Base-by-base conservation (phyloP, 2,797 vertebrate species). In the Pipistrellus pygmaeus region DNA sequence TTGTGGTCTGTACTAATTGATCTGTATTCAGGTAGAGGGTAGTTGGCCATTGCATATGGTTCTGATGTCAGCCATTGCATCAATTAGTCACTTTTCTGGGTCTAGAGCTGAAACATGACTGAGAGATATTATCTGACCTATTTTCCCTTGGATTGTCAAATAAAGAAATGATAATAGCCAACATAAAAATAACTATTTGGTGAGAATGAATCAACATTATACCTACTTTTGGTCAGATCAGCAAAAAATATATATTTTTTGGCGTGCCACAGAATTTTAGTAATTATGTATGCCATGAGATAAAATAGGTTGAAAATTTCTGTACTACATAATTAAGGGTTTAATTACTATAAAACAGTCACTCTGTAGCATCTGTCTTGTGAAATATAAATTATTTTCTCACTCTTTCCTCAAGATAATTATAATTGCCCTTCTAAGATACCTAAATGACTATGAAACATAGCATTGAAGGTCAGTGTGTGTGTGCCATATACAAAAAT, bases 341-440 rank as follows among this genome's bases (percentile, higher is more conserved):
- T 78, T 89, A 18, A 15, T 71, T 81, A 44, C 6, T 6, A 55
- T 27, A 8, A 81, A 77, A 13, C 5, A 84, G 11, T 12, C 5
- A 25, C 3, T n/a, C 1, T 55, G 12, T 25, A 72, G 9, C 2
- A 73, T 48, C 23, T 53, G 15, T 69, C 20, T 46, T 82, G 3
- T 72, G 60, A 90, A 84, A 0, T 80, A 20, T 73, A 75, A 91
- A 88, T 93, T 62, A 78, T n/a, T 82, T 90, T 15, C 5, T 81
- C 10, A 62, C 7, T 73, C 41, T 85, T 88, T 86, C 62, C 30
- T 75, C 32, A 62, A 90, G 44, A 85, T n/a, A 68, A 72, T 75
- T 80, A 57, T 38, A 71, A 75, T 38, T 95, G 72, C 20, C 48
- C 25, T 62, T 46, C 14, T 82, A 32, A 85, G 2, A 69, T 46